Evolutionary conservation across 2,113 vertebrate species (phyloP).

Genomic region (Dromas ardeola): DNA sequence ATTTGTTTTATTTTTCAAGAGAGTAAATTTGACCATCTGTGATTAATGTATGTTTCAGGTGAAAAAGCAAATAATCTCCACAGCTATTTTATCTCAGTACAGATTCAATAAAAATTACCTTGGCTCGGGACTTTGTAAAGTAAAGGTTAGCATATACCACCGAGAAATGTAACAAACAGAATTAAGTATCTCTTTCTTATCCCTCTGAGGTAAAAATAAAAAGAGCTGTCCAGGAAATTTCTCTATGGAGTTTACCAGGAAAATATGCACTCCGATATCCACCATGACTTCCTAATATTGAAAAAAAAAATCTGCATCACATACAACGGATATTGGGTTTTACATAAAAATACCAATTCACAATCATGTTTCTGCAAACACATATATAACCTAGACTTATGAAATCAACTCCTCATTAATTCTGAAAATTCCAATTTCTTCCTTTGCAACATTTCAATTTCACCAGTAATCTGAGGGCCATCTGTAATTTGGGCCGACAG

Average conservation of each 20-base stretch:
- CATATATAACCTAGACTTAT: not conserved
- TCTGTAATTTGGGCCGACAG: not conserved
- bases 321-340: not conserved
- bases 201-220: not conserved
- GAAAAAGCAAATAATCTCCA: not conserved
- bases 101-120: not conserved
- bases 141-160: not conserved
- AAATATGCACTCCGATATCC: not conserved
- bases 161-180: not conserved
- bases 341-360: not conserved
- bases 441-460: not conserved
- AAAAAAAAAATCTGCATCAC: not conserved
- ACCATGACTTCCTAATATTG: not conserved
- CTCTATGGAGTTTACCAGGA: not conserved
- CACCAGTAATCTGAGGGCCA: not conserved
- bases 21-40: not conserved
- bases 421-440: not conserved
- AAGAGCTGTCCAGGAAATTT: not conserved
- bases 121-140: not conserved
- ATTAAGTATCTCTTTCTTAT: not conserved
- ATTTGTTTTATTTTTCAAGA: not conserved
- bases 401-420: not conserved
- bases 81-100: not conserved
- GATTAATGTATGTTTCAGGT: not conserved
- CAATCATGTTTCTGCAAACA: not conserved